Base-by-base conservation (phyloP, 2,888 invertebrate genomes). In the Tachina grossa region DNA sequence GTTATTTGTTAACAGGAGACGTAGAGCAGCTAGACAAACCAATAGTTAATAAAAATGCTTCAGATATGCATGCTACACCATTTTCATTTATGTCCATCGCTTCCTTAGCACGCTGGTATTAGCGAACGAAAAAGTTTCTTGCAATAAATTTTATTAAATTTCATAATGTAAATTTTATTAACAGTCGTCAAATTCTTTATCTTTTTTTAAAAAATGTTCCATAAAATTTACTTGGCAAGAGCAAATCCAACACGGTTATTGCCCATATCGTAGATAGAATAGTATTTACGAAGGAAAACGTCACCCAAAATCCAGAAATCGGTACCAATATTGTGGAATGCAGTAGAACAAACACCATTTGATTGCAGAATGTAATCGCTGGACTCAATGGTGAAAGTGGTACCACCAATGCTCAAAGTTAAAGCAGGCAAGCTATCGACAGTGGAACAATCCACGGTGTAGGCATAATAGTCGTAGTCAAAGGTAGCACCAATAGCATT, bases 261-360 rank as follows among this genome's bases (percentile, higher is more conserved):
- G 82, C 94, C 96, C 92, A 97, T 93, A 94, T 99, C 98, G 93
- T 98, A 99, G 93, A 97, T 97, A 0, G 98, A 97, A 94, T 99
- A 99, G 93, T 95, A 99, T 90, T 95, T 96, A 66, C 98, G 98
- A 92, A 99, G 97, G 93, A 99, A 99, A 87, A 98, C 97, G 93
- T 99, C 98, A 82, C 98, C 98, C 85, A 99, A 94, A 93, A 99
- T 99, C 99, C 99, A 99, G 89, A 98, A 94, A 22, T 88, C 87
- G 2, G 87, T 87, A 97, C 95, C 82, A 10, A 31, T 41, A 43
- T 93, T 98, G 98, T 75, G 97, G 93, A 99, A 98, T 77, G 98
- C 98, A 89, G 97, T 97, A 89, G 99, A 93, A 91, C 99, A 99
- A 83, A 72, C 3, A 14, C 96, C 94, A 19, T 85, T 79, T 1